Evolutionary conservation across 2,797 vertebrate species (phyloP), one percentile per base, ranked within the genome.

Genomic region (Dendrocincla tyrannina): DNA sequence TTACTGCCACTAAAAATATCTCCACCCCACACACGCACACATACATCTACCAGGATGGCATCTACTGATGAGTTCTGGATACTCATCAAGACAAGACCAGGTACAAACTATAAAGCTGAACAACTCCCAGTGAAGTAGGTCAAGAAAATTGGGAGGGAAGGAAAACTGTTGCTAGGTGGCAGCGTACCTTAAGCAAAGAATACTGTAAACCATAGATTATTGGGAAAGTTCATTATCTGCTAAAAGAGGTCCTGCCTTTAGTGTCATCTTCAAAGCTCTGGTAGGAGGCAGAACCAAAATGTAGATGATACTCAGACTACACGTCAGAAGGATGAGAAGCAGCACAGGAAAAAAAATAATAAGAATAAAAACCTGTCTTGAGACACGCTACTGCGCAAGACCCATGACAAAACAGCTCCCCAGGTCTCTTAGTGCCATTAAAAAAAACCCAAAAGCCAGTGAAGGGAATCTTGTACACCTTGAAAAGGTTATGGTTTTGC

Each of bases 171-270:
- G 96, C 96, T 97, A 97, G 95, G 96, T 97, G 96, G 96, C 96
- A 97, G 96, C 95, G 96, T 96, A 97, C 96, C 83, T 96, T 97
- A 95, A 96, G 93, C 68, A 95, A 97, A 96, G 95, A 96, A 91
- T 39, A 95, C 37, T 76, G 27, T 78, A 96, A 91, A 87, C 77
- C 83, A 86, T 4, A 67, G 55, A 86, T 33, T 82, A 73, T 33
- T 74, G 70, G 63, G 30, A 76, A 93, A 80, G 59, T 95, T 91
- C 4, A 2, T 76, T 72, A 85, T 81, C 78, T 90, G 53, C 85
- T 93, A 74, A 73, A 83, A 92, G 49, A 76, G 15, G 58, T 66
- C n/a, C 80, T 35, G 53, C 37, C 82, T 88, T 76, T 47, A 67
- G 15, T 27, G 35, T 39, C 85, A 95, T 58, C 67, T 86, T 88